A percentile compares a stretch with the other conserved stretches of the same genome.
phyloP scores from a whole-genome alignment of 2,888 invertebrate genomes.

The Xylocampa areola region DNA sequence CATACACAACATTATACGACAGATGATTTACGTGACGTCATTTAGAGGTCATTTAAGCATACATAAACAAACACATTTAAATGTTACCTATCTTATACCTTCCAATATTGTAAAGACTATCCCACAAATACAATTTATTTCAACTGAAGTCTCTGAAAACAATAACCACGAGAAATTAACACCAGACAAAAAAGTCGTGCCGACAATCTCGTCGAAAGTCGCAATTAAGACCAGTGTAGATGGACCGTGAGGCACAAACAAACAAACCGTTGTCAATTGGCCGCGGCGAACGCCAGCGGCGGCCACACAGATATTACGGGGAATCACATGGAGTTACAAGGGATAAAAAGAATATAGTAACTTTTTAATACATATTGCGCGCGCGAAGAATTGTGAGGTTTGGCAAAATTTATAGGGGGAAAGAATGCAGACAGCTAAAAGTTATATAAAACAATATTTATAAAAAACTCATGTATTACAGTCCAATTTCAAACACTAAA shows the following conservation, averaged over 20 bases:
- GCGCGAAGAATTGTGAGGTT: too few relatives aligned
- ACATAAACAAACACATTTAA: too few relatives aligned
- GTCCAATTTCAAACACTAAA: too few relatives aligned
- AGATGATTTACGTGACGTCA: too few relatives aligned
- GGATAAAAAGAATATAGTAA: conserved; percentile 37
- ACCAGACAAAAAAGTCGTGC: conserved; percentile 28
- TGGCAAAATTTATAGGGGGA: too few relatives aligned
- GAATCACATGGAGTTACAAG: conserved; percentile 61
- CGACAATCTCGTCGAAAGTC: conserved; percentile 69
- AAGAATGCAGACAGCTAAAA: too few relatives aligned
- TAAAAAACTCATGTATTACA: too few relatives aligned
- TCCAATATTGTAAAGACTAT: too few relatives aligned
- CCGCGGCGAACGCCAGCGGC: conserved; percentile 72
- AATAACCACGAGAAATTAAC: conserved; percentile 22
- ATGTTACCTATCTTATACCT: too few relatives aligned
- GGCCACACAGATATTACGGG: conserved; percentile 77
- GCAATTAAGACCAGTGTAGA: conserved; percentile 78
- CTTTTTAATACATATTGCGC: background rate
- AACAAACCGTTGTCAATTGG: conserved; percentile 76
- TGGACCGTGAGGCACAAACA: conserved; percentile 68
- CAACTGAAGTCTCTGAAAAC: conserved; percentile 4
- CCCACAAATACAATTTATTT: background rate
- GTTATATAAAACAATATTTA: too few relatives aligned
- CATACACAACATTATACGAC: too few relatives aligned
- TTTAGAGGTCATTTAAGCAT: too few relatives aligned